Conservation (phyloP, 2,888 invertebrate genomes). For the Capitulum mitella region DNA sequence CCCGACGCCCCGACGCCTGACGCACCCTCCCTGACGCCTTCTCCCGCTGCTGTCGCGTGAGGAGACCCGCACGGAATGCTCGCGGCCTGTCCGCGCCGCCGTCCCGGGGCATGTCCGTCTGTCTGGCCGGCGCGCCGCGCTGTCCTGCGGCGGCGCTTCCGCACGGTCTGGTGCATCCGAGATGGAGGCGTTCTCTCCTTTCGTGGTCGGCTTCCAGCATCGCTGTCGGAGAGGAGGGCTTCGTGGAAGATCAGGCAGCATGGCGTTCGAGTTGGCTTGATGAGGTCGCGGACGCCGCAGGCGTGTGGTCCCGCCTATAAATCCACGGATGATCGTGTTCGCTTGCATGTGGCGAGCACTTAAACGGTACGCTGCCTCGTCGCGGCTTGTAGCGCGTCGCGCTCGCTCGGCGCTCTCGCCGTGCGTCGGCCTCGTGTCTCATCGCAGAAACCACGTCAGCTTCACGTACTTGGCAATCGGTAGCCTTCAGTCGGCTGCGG, state of each 20-base stretch:
- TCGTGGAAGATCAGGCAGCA: background rate
- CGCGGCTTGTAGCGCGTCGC: constrained; percentile 28
- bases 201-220: background rate
- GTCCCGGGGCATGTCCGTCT: background rate
- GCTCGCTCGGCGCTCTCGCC: background rate
- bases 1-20: background rate
- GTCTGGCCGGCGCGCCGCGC: background rate
- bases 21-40: background rate
- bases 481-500: too few species aligned
- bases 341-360: background rate
- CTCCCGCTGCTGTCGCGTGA: background rate
- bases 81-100: background rate
- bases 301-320: too few species aligned
- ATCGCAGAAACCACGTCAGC: too few species aligned
- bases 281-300: too few species aligned
- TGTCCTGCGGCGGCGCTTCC: background rate
- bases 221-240: background rate
- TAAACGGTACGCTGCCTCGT: constrained; percentile 27
- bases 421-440: background rate
- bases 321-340: background rate
- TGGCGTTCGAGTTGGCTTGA: background rate
- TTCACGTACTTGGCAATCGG: too few species aligned
- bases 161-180: background rate
- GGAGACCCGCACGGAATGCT: background rate
- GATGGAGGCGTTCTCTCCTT: background rate